phyloP scores from a whole-genome alignment of 1,140 invertebrate genomes.

The Geopemphigus sp. region DNA sequence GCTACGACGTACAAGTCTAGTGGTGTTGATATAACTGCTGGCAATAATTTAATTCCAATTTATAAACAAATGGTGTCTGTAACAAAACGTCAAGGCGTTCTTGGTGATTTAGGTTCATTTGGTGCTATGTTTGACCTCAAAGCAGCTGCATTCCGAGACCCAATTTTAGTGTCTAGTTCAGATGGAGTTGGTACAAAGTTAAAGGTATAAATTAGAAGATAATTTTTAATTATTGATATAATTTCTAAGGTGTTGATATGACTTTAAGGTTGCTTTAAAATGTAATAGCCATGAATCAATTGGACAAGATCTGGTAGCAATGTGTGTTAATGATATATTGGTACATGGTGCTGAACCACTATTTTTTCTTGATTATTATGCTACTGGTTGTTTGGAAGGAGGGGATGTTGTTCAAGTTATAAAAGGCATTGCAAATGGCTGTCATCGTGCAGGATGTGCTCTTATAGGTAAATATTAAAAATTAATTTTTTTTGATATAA shows the following conservation, averaged over 20 bases:
- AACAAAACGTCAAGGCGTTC: constrained; percentile 69
- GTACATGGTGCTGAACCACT: constrained; percentile 92
- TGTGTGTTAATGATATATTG: constrained; percentile 96
- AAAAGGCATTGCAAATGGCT: constrained; percentile 82
- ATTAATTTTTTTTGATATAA: constrained; percentile 6
- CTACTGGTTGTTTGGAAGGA: constrained; percentile 81
- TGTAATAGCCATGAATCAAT: constrained; percentile 77
- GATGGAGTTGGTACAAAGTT: constrained; percentile 97
- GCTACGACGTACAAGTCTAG: constrained; percentile 84
- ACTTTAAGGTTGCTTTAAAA: constrained; percentile 74
- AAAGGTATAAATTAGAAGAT: constrained; percentile 63
- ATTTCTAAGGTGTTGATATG: not conserved
- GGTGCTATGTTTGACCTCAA: constrained; percentile 86
- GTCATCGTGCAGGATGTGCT: constrained; percentile 79
- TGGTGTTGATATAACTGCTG: constrained; percentile 91
- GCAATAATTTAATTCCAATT: constrained; percentile 76
- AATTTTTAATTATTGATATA: too few species aligned
- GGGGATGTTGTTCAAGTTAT: constrained; percentile 74
- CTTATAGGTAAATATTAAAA: constrained; percentile 73
- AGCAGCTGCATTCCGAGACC: constrained; percentile 69
- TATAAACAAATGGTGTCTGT: constrained; percentile 76
- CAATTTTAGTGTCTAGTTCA: constrained; percentile 87
- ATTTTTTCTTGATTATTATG: constrained; percentile 96
- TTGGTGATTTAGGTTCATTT: constrained; percentile 85
- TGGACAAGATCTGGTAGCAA: constrained; percentile 94